These are phyloP conservation scores for Magallana nippona DNA, from an alignment of 2,888 invertebrate species.

Conservation along the genomic window DNA sequence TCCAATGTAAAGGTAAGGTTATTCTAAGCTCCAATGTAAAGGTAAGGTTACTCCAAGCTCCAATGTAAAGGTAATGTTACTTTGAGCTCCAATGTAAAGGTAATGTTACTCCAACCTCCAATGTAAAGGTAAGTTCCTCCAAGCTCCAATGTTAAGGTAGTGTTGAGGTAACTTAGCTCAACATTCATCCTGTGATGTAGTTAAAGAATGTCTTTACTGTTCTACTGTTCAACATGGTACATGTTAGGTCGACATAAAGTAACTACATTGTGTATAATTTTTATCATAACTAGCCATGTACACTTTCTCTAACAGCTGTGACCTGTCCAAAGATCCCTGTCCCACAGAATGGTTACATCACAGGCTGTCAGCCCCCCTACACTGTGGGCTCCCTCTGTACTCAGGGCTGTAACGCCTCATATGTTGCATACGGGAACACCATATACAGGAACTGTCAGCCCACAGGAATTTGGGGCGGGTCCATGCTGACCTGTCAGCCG, in stretches of 20 bases:
- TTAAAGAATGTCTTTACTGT: too few species aligned
- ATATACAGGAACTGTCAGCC: constrained; percentile 54
- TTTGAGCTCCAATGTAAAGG: too few species aligned
- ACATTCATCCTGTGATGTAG: too few species aligned
- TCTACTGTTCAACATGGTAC: too few species aligned
- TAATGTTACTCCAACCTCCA: constrained; percentile 23
- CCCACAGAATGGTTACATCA: constrained; percentile 55
- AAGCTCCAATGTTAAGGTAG: too few species aligned
- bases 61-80: too few species aligned
- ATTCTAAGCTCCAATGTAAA: constrained; percentile 52
- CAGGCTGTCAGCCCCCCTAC: constrained; percentile 57
- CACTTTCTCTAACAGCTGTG: constrained; percentile 48
- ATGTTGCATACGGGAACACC: constrained; percentile 52
- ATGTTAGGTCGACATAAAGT: too few species aligned
- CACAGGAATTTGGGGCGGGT: constrained; percentile 61
- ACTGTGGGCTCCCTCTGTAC: constrained; percentile 54
- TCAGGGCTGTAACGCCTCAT: constrained; percentile 59
- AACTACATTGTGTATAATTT: too few species aligned
- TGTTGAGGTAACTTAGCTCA: too few species aligned
- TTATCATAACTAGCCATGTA: background rate
- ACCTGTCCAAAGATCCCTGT: constrained; percentile 55
- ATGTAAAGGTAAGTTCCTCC: constrained; percentile 49
- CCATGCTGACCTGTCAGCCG: constrained; percentile 50
- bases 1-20: too few species aligned
- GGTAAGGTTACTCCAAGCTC: constrained; percentile 44